Base-by-base conservation (phyloP, 2,888 invertebrate species). In the Athalia rosae region DNA sequence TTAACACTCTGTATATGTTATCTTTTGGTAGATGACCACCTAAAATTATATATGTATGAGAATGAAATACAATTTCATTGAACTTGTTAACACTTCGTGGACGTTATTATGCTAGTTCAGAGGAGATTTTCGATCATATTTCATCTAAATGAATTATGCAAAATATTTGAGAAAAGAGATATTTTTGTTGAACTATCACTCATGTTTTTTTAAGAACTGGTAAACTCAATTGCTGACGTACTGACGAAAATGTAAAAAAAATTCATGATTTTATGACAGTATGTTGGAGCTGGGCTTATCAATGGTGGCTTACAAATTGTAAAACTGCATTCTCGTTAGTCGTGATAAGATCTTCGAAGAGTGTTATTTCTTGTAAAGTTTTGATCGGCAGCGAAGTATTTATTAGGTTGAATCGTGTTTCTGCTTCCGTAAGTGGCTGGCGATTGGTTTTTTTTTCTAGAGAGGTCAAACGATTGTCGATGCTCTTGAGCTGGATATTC, bases 181-280 rank as follows among this genome's bases (percentile, higher is more conserved):
- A 9, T 62, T 41, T 9, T 41, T 62, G 43, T 41, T 41, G 15
- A 7, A 62, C 0, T 62, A 15, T 43, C 15, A 41, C 43, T 7
- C 28, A 43, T 13, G 28, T n/a, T 15, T 59, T 59, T 59, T 59
- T 4, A 13, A 4, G 13, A 8, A 13, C 56, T 56, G 11, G 9
- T 56, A 56, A 56, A 4, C 56, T 56, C 11, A 13, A 56, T 9
- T n/a, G n/a, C n/a, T 9, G 56, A 56, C 56, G 56, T 56, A 56
- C 56, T 56, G 56, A 56, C 56, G 56, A 0, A 56, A 56, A 56
- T 56, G 56, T 56, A n/a, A 56, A 56, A 11, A 56, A 56, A 56
- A 8, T 56, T 56, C 56, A 56, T 56, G 13, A 56, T 56, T 56
- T 56, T 56, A 4, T 56, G 13, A 13, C 59, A 59, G 15, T 59